These are phyloP conservation scores for Tiliacea aurago DNA, from an alignment of 2,888 invertebrate genomes.

Conservation along the genomic window DNA sequence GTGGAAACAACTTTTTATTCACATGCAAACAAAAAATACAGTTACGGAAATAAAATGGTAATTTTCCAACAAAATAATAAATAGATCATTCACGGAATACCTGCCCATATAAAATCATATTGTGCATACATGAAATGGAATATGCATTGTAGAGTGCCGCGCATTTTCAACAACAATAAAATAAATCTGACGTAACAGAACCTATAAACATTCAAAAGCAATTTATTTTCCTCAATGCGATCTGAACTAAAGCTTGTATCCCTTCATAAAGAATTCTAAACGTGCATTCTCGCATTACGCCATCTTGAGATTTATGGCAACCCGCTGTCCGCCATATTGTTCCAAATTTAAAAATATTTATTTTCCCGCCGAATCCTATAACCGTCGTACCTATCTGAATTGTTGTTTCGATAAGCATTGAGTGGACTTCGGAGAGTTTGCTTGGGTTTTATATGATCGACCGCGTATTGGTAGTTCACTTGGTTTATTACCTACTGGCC, in stretches of 20 bases:
- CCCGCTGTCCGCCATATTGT: slow-evolving; percentile 88
- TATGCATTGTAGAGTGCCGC: slow-evolving; percentile 52
- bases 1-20: neutral
- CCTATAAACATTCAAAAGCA: slow-evolving; percentile 72
- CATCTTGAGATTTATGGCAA: slow-evolving; percentile 88
- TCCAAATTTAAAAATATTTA: slow-evolving; percentile 89
- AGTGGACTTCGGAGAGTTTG: slow-evolving; percentile 77
- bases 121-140: slow-evolving; percentile 53
- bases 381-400: slow-evolving; percentile 69
- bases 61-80: slow-evolving; percentile 33
- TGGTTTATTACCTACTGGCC: slow-evolving; percentile 41
- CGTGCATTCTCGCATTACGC: slow-evolving; percentile 87
- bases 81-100: slow-evolving; percentile 45
- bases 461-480: slow-evolving; percentile 66
- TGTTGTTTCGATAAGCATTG: slow-evolving; percentile 72
- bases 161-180: slow-evolving; percentile 55
- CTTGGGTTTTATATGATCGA: slow-evolving; percentile 77
- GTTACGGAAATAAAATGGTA: neutral
- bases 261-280: slow-evolving; percentile 88
- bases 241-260: slow-evolving; percentile 76
- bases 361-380: slow-evolving; percentile 77
- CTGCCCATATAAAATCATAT: slow-evolving; percentile 45
- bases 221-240: slow-evolving; percentile 79
- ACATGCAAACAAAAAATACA: slow-evolving; percentile 16
- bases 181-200: slow-evolving; percentile 64